Evolutionary conservation across 1,140 invertebrate genomes (phyloP).

Genomic region (Heliconius nattereri): DNA sequence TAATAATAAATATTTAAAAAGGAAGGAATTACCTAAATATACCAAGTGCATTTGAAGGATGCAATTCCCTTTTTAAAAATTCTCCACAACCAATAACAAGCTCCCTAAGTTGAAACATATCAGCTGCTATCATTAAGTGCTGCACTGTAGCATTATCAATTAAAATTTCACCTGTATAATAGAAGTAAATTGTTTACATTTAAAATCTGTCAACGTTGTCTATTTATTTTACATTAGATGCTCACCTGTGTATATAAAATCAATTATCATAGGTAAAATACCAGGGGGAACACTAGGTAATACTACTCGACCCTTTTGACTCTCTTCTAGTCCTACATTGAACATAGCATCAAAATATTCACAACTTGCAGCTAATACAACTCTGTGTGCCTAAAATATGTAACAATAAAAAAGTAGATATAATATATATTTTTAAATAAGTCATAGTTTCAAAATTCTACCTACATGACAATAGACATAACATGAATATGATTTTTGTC

Average conservation of each 20-base stretch:
- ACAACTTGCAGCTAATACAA: constrained; percentile 94
- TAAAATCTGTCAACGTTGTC: too few relatives aligned
- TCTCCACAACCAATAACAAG: constrained; percentile 93
- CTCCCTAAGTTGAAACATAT: constrained; percentile 94
- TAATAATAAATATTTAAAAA: constrained; percentile 5
- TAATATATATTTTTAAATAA: too few relatives aligned
- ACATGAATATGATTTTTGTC: too few relatives aligned
- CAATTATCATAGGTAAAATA: constrained; percentile 88
- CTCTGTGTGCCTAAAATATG: constrained; percentile 88
- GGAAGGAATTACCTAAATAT: constrained; percentile 86
- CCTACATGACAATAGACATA: too few relatives aligned
- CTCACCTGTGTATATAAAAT: constrained; percentile 94
- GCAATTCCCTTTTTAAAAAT: constrained; percentile 93
- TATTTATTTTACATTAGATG: neutral
- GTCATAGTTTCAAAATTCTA: too few relatives aligned
- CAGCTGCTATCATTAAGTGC: constrained; percentile 93
- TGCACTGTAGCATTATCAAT: constrained; percentile 90
- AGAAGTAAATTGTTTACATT: neutral
- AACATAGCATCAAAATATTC: constrained; percentile 99
- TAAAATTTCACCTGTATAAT: constrained; percentile 69
- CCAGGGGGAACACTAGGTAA: constrained; percentile 88
- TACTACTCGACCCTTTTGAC: constrained; percentile 88
- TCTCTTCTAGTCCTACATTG: constrained; percentile 89
- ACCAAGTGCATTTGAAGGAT: constrained; percentile 94
- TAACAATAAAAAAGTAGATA: neutral